These are phyloP conservation scores for Leucophenga varia DNA, from an alignment of 1,140 invertebrate genomes.

Conservation along the genomic window DNA sequence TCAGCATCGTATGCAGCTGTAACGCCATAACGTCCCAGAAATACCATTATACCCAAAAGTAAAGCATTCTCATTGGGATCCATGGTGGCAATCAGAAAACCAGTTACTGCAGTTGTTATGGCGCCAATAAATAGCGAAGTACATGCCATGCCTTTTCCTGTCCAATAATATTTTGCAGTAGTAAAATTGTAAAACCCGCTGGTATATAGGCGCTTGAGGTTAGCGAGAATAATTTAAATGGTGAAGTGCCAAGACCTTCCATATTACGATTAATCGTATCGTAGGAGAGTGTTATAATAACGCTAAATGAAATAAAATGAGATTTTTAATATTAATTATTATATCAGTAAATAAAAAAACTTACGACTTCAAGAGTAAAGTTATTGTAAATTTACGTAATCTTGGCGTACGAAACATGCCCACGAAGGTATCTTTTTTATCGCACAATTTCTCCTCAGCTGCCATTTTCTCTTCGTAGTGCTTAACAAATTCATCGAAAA, in stretches of 20 bases:
- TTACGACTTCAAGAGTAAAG: constrained; percentile 62
- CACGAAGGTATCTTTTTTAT: constrained; percentile 47
- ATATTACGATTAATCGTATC: constrained; percentile 65
- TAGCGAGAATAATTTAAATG: constrained; percentile 61
- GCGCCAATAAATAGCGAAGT: constrained; percentile 59
- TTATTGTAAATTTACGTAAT: constrained; percentile 58
- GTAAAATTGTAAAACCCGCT: constrained; percentile 59
- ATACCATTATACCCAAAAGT: constrained; percentile 37
- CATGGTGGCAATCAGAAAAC: constrained; percentile 36
- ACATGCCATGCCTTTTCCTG: constrained; percentile 61
- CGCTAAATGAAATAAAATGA: constrained; percentile 36
- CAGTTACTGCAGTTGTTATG: constrained; percentile 56
- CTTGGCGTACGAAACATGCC: constrained; percentile 60
- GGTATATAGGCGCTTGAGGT: constrained; percentile 62
- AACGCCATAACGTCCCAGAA: constrained; percentile 63
- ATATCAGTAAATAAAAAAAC: constrained; percentile 12
- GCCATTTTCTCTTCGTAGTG: constrained; percentile 41
- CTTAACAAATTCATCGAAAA: constrained; percentile 54
- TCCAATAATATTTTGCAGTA: constrained; percentile 61
- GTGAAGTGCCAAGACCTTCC: constrained; percentile 59
- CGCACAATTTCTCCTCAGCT: constrained; percentile 18
- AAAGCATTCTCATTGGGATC: constrained; percentile 37
- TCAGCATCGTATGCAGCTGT: constrained; percentile 65
- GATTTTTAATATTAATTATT: background rate
- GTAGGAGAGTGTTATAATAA: constrained; percentile 64